Evolutionary conservation across 1,140 invertebrate genomes (phyloP), one percentile per base, ranked within the genome.

Genomic region (Diorhabda carinulata): DNA sequence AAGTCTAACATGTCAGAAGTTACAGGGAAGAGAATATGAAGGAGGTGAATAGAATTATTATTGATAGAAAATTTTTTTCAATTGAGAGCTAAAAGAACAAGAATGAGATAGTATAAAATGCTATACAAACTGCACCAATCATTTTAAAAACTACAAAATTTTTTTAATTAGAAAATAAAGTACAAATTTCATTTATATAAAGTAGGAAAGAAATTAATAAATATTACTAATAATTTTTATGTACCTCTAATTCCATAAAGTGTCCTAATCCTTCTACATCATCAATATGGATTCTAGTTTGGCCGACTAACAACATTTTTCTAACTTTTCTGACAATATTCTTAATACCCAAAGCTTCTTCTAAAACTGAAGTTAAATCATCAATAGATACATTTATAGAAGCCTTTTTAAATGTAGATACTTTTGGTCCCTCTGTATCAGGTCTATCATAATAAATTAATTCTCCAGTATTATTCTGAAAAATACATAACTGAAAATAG

Each of bases 171-270:
- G 25, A 25, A 25, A 25, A 25, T 25, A 25, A 25, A 25, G 25
- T 25, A 25, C 25, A 25, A 25, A 25, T 25, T 25, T 25, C 25
- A 25, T 25, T 0, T 25, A 25, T 1, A 25, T 25, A 25, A 25
- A 25, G 25, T 25, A 25, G 25, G 25, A 25, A 25, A 25, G 25
- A 25, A 25, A 25, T 25, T 25, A 25, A 25, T 25, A 25, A 25
- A 25, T 25, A 25, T 25, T 25, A 25, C 25, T 25, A 0, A 40
- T 60, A 40, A 60, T 2, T 42, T 10, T 25, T n/a, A 52, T 52
- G 63, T 70, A 96, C 94, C 85, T 98, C 96, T 56, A 98, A 83
- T 83, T 98, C 95, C 84, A 97, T 89, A 78, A 92, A 98, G 79
- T 90, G 78, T 4, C 96, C 96, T 9, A 98, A 84, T 62, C 84